Conservation (phyloP, 2,797 vertebrate genomes). For the Melanotaenia nigrans region DNA sequence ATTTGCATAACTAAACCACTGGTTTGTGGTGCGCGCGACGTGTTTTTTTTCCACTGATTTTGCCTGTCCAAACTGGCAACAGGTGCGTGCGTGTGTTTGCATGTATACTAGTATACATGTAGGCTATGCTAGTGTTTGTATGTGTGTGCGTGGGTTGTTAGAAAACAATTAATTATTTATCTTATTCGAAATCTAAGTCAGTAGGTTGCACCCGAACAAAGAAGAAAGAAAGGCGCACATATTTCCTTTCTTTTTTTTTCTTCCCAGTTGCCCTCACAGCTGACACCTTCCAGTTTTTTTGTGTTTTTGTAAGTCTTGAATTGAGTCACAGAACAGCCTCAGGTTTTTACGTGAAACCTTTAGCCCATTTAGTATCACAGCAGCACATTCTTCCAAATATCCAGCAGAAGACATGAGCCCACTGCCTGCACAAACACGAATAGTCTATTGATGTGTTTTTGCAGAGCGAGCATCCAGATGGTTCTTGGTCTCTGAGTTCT, state of each 20-base stretch:
- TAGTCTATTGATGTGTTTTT: conserved; percentile 28
- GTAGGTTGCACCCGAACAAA: conserved; percentile 48
- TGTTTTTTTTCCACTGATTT: too few relatives aligned
- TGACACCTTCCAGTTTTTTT: conserved; percentile 27
- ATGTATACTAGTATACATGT: too few relatives aligned
- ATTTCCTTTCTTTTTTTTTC: neutral
- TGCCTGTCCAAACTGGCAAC: conserved; percentile 40
- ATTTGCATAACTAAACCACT: conserved; percentile 60
- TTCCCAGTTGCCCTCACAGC: conserved; percentile 27
- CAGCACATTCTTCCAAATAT: conserved; percentile 9
- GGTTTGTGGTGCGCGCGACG: neutral
- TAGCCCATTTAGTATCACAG: conserved; percentile 7
- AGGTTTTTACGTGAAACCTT: conserved; percentile 35
- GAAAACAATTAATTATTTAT: conserved; percentile 63
- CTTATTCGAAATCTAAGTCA: conserved; percentile 40
- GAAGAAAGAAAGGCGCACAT: conserved; percentile 8
- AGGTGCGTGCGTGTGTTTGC: conserved; percentile 48
- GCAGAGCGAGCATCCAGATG: conserved; percentile 25
- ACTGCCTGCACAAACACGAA: conserved; percentile 26
- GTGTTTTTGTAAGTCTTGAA: conserved; percentile 15
- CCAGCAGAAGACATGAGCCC: conserved; percentile 9
- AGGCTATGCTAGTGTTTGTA: conserved; percentile 4
- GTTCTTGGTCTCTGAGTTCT: conserved; percentile 12
- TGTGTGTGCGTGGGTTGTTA: conserved; percentile 4
- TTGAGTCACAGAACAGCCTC: conserved; percentile 54